phyloP scores from a whole-genome alignment of 2,113 vertebrate genomes.

The Alethe diademata region DNA sequence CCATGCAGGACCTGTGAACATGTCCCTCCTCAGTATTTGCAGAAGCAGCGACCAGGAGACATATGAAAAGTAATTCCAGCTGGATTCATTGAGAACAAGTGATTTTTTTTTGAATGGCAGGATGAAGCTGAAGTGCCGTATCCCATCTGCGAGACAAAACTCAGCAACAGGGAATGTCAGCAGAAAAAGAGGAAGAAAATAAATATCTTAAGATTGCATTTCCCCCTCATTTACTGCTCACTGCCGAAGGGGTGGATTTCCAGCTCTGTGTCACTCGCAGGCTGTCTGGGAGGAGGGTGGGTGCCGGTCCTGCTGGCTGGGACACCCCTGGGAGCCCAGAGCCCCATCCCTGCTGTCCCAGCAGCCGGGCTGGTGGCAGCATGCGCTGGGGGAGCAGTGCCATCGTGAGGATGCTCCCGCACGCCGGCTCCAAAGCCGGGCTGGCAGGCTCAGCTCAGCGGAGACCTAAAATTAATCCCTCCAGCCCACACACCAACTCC shows the following conservation, averaged over 20 bases:
- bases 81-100: not conserved
- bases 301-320: not conserved
- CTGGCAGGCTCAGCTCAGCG: not conserved
- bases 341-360: not conserved
- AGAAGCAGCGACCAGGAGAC: not conserved
- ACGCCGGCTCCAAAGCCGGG: not conserved
- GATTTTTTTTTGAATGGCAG: not conserved
- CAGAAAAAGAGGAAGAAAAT: not conserved
- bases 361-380: not conserved
- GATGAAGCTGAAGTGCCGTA: not conserved
- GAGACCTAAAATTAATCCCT: not conserved
- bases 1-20: not conserved
- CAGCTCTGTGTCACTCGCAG: not conserved
- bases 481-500: not conserved
- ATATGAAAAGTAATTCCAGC: not conserved
- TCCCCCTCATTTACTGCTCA: not conserved
- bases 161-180: not conserved
- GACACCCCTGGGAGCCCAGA: not conserved
- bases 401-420: conserved; percentile 43
- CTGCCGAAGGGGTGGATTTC: not conserved
- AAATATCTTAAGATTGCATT: not conserved
- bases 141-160: accelerated
- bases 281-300: not conserved
- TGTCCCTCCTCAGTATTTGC: not conserved
- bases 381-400: conserved; percentile 4